Percentiles rank a stretch among this genome's conserved stretches.
Evolutionary conservation across 2,113 vertebrate species (phyloP).

Genomic region (Heterotilapia buettikoferi): DNA sequence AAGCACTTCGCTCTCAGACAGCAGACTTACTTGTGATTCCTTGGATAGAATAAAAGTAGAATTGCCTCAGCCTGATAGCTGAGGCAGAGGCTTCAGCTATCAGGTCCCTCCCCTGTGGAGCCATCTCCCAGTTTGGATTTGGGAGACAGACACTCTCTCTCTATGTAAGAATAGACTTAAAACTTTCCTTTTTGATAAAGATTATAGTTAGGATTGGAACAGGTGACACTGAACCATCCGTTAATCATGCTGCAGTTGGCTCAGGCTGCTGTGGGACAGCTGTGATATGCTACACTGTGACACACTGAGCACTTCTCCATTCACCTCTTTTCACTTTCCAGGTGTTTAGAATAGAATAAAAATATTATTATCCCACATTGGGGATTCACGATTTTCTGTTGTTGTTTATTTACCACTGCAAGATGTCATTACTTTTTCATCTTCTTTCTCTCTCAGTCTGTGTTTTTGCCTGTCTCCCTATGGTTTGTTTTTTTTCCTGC

Average conservation of each 20-base stretch:
- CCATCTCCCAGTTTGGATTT: not conserved
- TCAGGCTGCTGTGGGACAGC: not conserved
- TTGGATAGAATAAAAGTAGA: not conserved
- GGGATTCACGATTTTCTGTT: not conserved
- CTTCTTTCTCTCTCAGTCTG: not conserved
- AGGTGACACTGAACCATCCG: not conserved
- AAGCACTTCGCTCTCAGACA: not conserved
- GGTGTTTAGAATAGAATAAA: not conserved
- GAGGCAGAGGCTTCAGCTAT: not conserved
- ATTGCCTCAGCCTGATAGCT: not conserved
- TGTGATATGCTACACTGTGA: not conserved
- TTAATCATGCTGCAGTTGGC: not conserved
- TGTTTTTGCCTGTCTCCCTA: not conserved
- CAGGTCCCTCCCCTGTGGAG: not conserved
- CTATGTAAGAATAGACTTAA: not conserved
- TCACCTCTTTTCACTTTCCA: not conserved
- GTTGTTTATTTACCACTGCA: not conserved
- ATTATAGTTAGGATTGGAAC: not conserved
- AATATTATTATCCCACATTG: not conserved
- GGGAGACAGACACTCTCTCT: not conserved
- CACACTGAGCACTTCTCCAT: not conserved
- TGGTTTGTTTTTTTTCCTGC: not conserved
- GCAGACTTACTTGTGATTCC: not conserved
- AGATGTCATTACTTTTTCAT: not conserved
- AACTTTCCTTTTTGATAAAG: not conserved